These are phyloP conservation scores for Drosophila parthenogenetica DNA, from an alignment of 2,888 invertebrate genomes.

Conservation along the genomic window DNA sequence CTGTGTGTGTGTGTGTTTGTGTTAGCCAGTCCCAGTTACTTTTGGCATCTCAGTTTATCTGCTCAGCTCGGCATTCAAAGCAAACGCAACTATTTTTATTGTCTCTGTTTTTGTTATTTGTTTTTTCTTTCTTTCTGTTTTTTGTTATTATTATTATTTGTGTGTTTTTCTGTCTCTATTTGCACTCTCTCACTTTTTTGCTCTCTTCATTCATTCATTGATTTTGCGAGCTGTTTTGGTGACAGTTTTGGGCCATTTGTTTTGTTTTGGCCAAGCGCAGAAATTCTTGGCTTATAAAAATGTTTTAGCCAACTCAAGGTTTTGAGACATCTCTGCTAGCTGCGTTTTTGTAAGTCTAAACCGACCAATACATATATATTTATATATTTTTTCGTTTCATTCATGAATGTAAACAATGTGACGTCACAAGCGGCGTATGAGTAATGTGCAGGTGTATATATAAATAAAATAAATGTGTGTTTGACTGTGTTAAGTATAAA, in stretches of 20 bases:
- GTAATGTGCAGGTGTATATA: slow-evolving; percentile 37
- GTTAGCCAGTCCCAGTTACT: slow-evolving; percentile 76
- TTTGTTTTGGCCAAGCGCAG: slow-evolving; percentile 23
- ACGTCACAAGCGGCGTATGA: slow-evolving; percentile 59
- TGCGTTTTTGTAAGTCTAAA: too few species aligned
- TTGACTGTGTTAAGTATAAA: too few species aligned
- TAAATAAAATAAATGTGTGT: slow-evolving; percentile 16
- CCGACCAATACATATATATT: too few species aligned
- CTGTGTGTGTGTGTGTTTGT: slow-evolving; percentile 18
- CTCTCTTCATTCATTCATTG: slow-evolving; percentile 58
- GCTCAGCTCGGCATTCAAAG: slow-evolving; percentile 48
- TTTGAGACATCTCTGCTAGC: slow-evolving; percentile 15
- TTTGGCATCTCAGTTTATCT: slow-evolving; percentile 66
- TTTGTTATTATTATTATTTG: slow-evolving; percentile 23
- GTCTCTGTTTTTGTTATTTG: slow-evolving; percentile 8
- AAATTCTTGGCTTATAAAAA: slow-evolving; percentile 35
- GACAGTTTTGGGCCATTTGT: slow-evolving; percentile 41
- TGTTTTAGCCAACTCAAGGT: slow-evolving; percentile 22
- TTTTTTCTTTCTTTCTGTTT: slow-evolving; percentile 14
- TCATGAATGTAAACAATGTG: slow-evolving; percentile 45
- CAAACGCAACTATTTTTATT: slow-evolving; percentile 49
- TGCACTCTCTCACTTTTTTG: slow-evolving; percentile 11
- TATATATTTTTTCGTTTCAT: slow-evolving; percentile 8
- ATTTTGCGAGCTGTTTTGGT: slow-evolving; percentile 46
- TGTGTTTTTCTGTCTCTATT: slow-evolving; percentile 23